Percentiles rank a stretch among this genome's conserved stretches.
phyloP scores from a whole-genome alignment of 2,797 vertebrate genomes.

The Sardinella longiceps region DNA sequence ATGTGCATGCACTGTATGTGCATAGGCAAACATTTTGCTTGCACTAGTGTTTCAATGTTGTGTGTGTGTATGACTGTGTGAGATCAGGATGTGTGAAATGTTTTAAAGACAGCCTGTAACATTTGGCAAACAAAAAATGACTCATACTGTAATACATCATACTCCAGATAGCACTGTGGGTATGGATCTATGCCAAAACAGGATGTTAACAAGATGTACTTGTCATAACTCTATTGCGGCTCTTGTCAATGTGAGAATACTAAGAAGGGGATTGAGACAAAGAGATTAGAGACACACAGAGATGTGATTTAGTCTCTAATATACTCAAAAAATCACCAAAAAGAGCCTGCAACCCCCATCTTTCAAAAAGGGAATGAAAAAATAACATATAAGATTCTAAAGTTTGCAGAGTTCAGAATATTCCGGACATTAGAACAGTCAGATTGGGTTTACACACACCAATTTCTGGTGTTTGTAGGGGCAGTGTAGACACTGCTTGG shows the following conservation, averaged over 20 bases:
- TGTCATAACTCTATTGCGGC: conserved; percentile 21
- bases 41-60: background rate
- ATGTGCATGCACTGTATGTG: background rate
- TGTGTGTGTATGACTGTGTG: background rate
- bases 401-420: no score
- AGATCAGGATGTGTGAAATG: background rate
- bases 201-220: conserved; percentile 21
- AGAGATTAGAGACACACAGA: conserved; percentile 19
- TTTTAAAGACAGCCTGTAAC: background rate
- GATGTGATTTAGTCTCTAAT: background rate
- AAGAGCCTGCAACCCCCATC: background rate
- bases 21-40: background rate
- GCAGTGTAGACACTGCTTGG: no score
- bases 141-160: conserved; percentile 17
- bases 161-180: conserved; percentile 35
- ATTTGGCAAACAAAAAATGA: conserved; percentile 31
- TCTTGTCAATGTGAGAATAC: conserved; percentile 16
- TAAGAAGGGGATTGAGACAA: background rate
- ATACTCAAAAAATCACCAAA: background rate
- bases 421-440: no score
- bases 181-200: conserved; percentile 39
- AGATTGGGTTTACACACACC: no score
- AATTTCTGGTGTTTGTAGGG: no score
- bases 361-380: background rate
- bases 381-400: no score